Conservation (phyloP, 2,113 vertebrate species). For the Ursus arctos region DNA sequence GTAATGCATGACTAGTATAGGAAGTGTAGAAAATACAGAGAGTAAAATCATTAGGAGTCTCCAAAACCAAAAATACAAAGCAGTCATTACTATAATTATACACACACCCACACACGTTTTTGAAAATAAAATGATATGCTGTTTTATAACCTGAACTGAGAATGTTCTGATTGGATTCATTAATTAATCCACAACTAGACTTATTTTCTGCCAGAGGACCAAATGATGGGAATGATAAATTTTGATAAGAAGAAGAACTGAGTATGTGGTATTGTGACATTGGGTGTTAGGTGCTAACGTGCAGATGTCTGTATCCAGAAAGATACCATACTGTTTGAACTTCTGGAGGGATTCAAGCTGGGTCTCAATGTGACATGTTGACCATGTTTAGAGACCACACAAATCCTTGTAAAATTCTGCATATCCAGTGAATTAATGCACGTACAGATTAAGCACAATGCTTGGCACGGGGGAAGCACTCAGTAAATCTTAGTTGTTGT, state of each 20-base stretch:
- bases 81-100: not conserved
- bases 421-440: not conserved
- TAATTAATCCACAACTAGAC: not conserved
- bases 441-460: accelerated
- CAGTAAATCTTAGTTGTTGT: not conserved
- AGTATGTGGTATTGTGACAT: not conserved
- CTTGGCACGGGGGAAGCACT: not conserved
- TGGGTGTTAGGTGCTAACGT: not conserved
- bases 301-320: not conserved
- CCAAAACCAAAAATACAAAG: conserved; percentile 10
- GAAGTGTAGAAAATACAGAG: not conserved
- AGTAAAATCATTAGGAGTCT: conserved; percentile 7
- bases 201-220: conserved; percentile 1
- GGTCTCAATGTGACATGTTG: not conserved
- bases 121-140: not conserved
- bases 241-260: not conserved
- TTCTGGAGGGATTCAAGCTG: not conserved
- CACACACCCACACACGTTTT: not conserved
- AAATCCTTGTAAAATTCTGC: not conserved
- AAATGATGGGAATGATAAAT: not conserved
- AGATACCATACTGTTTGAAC: not conserved
- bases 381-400: not conserved
- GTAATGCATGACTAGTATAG: not conserved
- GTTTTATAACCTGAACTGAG: not conserved
- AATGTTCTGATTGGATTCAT: not conserved